Evolutionary conservation across 2,113 vertebrate species (phyloP).

Genomic region (Corydoras sp.): DNA sequence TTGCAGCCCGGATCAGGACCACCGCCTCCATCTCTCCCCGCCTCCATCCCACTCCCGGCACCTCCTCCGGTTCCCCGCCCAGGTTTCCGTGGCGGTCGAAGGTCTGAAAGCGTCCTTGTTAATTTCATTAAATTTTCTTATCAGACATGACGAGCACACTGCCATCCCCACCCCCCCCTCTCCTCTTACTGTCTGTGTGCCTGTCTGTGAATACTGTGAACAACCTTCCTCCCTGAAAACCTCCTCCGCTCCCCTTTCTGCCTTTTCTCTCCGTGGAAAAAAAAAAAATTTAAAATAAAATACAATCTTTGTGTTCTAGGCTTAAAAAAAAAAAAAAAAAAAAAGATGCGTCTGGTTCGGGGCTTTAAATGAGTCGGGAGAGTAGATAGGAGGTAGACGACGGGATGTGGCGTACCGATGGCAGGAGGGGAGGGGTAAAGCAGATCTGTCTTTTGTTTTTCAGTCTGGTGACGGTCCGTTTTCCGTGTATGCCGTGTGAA

Average conservation of each 20-base stretch:
- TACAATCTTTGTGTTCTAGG: conserved; percentile 67
- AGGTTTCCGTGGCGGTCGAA: too few species aligned
- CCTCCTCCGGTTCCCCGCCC: too few species aligned
- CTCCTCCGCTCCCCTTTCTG: conserved; percentile 1
- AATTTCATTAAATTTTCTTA: conserved; percentile 49
- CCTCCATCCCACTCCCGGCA: too few species aligned
- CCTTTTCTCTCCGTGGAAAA: not conserved
- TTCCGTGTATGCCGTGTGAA: too few species aligned
- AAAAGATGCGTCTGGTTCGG: conserved; percentile 47
- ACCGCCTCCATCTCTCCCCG: too few species aligned
- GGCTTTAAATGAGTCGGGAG: conserved; percentile 52
- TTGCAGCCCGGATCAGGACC: too few species aligned
- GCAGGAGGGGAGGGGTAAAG: too few species aligned
- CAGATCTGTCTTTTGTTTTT: too few species aligned
- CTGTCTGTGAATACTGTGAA: conserved; percentile 61
- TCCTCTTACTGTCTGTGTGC: too few species aligned
- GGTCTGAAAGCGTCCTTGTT: too few species aligned
- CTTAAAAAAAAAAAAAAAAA: too few species aligned
- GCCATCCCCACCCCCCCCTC: not conserved
- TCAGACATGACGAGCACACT: conserved; percentile 59
- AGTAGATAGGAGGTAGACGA: conserved; percentile 45
- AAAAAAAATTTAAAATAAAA: conserved; percentile 23
- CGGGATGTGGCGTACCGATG: conserved; percentile 49
- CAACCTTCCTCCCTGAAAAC: conserved; percentile 33
- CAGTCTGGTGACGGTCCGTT: too few species aligned